A percentile compares a stretch with the other conserved stretches of the same genome.
Conservation (phyloP, 2,113 vertebrate genomes). For the Sinocyclocheilus rhinocerous region DNA sequence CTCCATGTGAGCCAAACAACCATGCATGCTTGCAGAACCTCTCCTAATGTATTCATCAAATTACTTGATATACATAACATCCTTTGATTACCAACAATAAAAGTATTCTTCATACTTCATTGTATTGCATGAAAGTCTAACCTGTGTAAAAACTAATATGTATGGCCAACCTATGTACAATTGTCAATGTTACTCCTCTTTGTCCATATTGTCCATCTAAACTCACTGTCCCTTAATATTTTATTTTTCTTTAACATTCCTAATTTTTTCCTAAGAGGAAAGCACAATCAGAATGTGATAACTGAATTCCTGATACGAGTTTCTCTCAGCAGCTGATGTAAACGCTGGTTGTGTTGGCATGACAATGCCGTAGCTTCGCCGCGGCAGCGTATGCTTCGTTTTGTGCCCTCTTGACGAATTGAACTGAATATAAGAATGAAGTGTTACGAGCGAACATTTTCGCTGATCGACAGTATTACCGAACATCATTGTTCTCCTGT, state of each 20-base stretch:
- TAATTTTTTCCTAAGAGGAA: constrained; percentile 69
- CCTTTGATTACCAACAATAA: constrained; percentile 68
- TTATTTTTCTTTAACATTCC: constrained; percentile 61
- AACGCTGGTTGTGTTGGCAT: constrained; percentile 49
- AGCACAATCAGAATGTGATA: constrained; percentile 65
- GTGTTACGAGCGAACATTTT: constrained; percentile 72
- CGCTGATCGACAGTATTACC: constrained; percentile 78
- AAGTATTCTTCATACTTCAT: constrained; percentile 67
- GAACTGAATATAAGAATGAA: constrained; percentile 81
- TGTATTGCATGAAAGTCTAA: constrained; percentile 78
- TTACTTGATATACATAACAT: constrained; percentile 70
- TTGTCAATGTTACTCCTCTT: constrained; percentile 66
- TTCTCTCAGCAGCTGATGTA: constrained; percentile 15
- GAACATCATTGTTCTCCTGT: constrained; percentile 55
- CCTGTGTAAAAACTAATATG: constrained; percentile 68
- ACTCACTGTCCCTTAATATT: constrained; percentile 53
- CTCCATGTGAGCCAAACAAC: constrained; percentile 59
- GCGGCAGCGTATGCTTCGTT: constrained; percentile 60
- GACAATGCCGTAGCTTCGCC: constrained; percentile 66
- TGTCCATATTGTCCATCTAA: background rate
- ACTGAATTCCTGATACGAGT: constrained; percentile 65
- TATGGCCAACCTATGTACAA: constrained; percentile 69
- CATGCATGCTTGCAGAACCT: constrained; percentile 55
- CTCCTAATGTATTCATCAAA: constrained; percentile 64
- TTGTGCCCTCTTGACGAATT: constrained; percentile 57